Base-by-base conservation (phyloP, 1,140 invertebrate genomes). In the Ruditapes philippinarum region DNA sequence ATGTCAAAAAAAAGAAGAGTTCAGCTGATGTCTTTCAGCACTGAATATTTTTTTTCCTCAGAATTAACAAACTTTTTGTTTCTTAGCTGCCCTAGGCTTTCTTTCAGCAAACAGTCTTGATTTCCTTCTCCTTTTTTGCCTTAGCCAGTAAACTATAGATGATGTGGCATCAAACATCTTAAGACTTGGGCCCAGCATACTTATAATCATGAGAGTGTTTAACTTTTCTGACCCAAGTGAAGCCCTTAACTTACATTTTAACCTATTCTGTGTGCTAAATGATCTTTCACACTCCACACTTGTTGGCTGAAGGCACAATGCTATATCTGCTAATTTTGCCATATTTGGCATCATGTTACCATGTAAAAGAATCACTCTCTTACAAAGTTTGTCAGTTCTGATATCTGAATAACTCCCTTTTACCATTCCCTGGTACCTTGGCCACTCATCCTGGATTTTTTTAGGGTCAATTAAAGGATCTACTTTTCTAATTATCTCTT, bases 251-350 rank as follows among this genome's bases (percentile, higher is more conserved):
- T 84, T 84, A 33, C 38, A 45, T 25, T 84, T 73, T 22, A 84
- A 49, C 14, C 81, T 14, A 51, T 84, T 84, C 45, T 84, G 81
- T 14, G 81, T 49, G 38, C 81, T 84, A 42, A 84, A 84, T 25
- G 38, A 70, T 40, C 81, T 31, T 42, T 84, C 81, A 70, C 81
- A 68, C 17, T 84, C 81, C 68, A 84, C 81, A 84, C 81, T 84
- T 14, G 81, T 84, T 19, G 70, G 40, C 28, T 45, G 40, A 31
- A 84, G 22, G 38, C 65, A 51, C 38, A 84, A 42, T 49, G 81
- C 81, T 45, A 84, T 84, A 14, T 70, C 36, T 36, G 81, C 33
- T 19, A 84, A 25, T 28, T 70, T 25, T 49, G 62, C 31, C 19
- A 84, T 2, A 70, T 70, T 84, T 65, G 33, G 65, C 19, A 70